phyloP scores from a whole-genome alignment of 2,888 invertebrate genomes.

The Tenthredo scrophulariae region DNA sequence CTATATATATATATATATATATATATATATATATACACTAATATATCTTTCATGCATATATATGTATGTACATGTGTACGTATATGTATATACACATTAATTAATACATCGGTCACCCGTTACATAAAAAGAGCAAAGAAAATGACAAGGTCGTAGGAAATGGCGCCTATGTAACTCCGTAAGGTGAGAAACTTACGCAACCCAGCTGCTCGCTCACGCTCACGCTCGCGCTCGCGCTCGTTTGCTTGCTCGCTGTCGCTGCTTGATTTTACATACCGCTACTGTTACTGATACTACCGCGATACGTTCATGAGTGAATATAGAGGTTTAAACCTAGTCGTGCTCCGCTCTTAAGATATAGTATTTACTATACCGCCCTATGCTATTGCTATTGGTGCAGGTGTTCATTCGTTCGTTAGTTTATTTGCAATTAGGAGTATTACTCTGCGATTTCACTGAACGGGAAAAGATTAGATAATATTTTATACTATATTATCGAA shows the following conservation, averaged over 20 bases:
- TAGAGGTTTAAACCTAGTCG: no score
- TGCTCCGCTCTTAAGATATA: no score
- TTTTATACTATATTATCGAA: neutral
- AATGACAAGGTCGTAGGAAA: constrained; percentile 8
- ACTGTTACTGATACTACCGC: neutral
- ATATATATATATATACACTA: neutral
- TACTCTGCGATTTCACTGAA: neutral
- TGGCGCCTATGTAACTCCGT: constrained; percentile 5
- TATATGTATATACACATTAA: neutral
- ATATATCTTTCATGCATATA: neutral
- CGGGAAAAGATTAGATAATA: neutral
- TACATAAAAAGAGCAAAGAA: constrained; percentile 11
- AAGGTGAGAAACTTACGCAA: constrained; percentile 16
- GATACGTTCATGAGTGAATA: no score
- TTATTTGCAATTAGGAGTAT: no score
- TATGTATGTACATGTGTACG: neutral
- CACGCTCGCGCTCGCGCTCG: no score
- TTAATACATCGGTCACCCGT: neutral
- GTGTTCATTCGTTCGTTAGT: no score
- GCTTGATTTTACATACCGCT: neutral
- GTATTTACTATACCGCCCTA: no score
- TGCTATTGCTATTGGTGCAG: no score
- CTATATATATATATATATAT: neutral
- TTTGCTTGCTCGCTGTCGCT: neutral
- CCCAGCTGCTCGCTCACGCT: neutral